These are phyloP conservation scores for Homalodisca vitripennis DNA, from an alignment of 1,140 invertebrate genomes.

Conservation along the genomic window DNA sequence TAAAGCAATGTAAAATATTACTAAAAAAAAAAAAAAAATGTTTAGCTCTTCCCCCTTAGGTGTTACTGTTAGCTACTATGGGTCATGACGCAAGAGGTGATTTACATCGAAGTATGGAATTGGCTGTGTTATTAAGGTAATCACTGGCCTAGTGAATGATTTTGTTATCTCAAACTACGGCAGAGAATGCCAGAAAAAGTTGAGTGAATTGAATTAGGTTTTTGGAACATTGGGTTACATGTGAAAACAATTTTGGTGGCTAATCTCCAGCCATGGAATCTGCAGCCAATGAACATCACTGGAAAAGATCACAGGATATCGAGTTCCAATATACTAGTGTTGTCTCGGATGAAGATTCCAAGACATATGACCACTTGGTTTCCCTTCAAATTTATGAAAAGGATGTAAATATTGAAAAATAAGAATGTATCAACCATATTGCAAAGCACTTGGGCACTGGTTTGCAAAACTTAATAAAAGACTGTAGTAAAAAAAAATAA, in stretches of 20 bases:
- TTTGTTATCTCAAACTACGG: constrained; percentile 13
- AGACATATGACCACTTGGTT: constrained; percentile 37
- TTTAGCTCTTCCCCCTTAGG: too few species aligned
- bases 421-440: constrained; percentile 44
- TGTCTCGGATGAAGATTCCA: constrained; percentile 42
- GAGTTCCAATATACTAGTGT: constrained; percentile 40
- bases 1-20: too few species aligned
- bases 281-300: constrained; percentile 38
- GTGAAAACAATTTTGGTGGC: constrained; percentile 34
- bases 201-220: constrained; percentile 7
- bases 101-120: constrained; percentile 18
- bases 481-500: constrained; percentile 28
- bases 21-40: too few species aligned
- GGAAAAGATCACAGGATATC: constrained; percentile 38
- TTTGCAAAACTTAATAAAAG: constrained; percentile 29
- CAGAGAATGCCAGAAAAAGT: background rate
- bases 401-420: too few species aligned
- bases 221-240: constrained; percentile 34
- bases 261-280: constrained; percentile 40
- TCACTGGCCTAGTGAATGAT: constrained; percentile 14
- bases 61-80: background rate
- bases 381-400: constrained; percentile 37
- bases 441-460: constrained; percentile 40
- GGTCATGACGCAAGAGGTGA: background rate
- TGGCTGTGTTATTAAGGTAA: constrained; percentile 10